phyloP scores from a whole-genome alignment of 2,113 vertebrate species.

The Pipa parva region DNA sequence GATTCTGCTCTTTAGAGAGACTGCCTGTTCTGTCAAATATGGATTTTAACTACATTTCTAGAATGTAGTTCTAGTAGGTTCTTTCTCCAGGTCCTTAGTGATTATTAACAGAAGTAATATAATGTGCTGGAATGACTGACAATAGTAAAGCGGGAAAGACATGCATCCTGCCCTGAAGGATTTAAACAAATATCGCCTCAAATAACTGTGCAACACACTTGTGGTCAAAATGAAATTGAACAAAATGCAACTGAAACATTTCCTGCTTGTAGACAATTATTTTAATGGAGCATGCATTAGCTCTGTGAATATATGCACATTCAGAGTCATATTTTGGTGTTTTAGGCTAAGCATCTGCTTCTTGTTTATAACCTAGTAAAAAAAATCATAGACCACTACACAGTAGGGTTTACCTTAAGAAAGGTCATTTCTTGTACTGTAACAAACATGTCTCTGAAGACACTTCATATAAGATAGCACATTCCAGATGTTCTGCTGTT shows the following conservation, averaged over 20 bases:
- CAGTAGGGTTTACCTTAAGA: conserved; percentile 33
- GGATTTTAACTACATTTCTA: no score
- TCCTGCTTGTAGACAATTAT: conserved; percentile 1
- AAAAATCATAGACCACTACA: conserved; percentile 11
- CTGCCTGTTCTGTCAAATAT: no score
- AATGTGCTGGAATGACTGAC: no score
- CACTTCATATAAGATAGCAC: conserved; percentile 16
- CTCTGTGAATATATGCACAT: not conserved
- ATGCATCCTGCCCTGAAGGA: no score
- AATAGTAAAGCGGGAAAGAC: no score
- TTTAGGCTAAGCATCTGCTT: conserved; percentile 27
- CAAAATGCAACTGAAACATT: not conserved
- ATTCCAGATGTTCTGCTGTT: conserved; percentile 22
- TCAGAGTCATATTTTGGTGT: conserved; percentile 1
- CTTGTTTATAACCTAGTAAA: conserved; percentile 28
- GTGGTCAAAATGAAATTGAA: not conserved
- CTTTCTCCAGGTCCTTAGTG: no score
- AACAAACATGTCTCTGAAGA: conserved; percentile 23
- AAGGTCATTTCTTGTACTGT: conserved; percentile 32
- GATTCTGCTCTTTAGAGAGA: no score
- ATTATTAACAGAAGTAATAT: no score
- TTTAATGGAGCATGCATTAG: conserved; percentile 19
- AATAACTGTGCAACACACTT: not conserved
- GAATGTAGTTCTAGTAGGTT: no score
- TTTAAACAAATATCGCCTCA: no score